phyloP scores from a whole-genome alignment of 2,113 vertebrate species.

The Trematomus loennbergii region DNA sequence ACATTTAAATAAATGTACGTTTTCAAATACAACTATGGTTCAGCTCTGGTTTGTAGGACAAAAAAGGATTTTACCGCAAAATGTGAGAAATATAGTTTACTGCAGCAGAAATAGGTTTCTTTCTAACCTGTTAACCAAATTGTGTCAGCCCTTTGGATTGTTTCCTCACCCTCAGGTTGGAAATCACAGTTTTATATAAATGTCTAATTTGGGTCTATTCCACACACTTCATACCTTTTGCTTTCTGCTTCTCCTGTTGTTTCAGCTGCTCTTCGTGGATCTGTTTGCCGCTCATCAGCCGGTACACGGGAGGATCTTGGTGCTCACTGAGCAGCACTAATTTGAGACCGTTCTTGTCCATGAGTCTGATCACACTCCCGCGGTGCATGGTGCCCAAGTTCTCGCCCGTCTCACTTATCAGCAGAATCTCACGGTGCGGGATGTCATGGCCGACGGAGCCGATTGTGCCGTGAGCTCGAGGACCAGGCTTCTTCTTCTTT shows the following conservation, averaged over 20 bases:
- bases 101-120: not conserved
- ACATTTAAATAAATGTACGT: too few relatives aligned
- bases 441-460: conserved; percentile 89
- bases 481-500: conserved; percentile 72
- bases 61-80: too few relatives aligned
- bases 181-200: not conserved
- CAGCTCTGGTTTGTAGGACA: too few relatives aligned
- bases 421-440: conserved; percentile 81
- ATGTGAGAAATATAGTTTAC: not conserved
- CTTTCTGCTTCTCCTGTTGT: conserved; percentile 85
- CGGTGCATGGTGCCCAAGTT: conserved; percentile 90
- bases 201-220: not conserved
- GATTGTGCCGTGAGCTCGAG: conserved; percentile 61
- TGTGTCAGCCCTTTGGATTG: too few relatives aligned
- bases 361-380: conserved; percentile 85
- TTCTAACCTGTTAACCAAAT: not conserved
- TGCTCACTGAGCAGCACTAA: conserved; percentile 83
- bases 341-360: conserved; percentile 87
- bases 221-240: conserved; percentile 80
- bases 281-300: conserved; percentile 91
- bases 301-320: conserved; percentile 88
- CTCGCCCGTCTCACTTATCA: conserved; percentile 86
- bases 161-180: not conserved
- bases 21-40: too few relatives aligned
- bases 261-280: conserved; percentile 89